Base-by-base conservation (phyloP, 2,797 vertebrate genomes). In the Poecilia gillii region DNA sequence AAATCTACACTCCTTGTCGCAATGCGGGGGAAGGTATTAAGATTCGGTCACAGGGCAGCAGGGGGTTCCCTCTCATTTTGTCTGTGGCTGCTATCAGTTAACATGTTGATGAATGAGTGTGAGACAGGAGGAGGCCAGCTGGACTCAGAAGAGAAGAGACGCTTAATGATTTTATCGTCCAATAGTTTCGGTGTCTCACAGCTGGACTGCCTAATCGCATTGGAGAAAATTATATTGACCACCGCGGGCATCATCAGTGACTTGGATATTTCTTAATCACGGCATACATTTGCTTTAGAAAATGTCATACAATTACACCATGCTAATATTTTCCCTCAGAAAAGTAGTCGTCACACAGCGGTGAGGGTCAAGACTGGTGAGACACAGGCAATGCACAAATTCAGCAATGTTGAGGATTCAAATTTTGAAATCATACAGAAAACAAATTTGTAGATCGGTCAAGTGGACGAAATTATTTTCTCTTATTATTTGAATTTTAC, bases 31-130 rank as follows among this genome's bases (percentile, higher is more conserved):
- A 20, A 13, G 28, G 18, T 72, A 64, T 36, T 0, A 31, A 33
- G 33, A 72, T 68, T 77, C 23, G 23, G 9, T 33, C 51, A 66
- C 39, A 16, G 64, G 0, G 46, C 31, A 41, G 41, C 36, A 64
- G 59, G 43, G 55, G 49, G 53, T 62, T 81, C 28, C 36, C 16
- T 66, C 23, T 81, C 57, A 74, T 77, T 81, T 62, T 76, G 76
- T 73, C 36, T 66, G 72, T 84, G 76, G 53, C 23, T 57, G 78
- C 74, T 91, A 90, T 91, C 81, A 85, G 93, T 93, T 88, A 92
- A 76, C 75, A 53, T 41, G 46, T 71, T 88, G 91, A 93, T 90
- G 87, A 89, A 93, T 84, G 85, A 85, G 79, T 49, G 46, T 62
- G 81, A 90, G 78, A 84, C 77, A 59, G 68, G 71, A 53, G 33